Conservation (phyloP, 2,888 invertebrate species). For the Hedychridium roseum region DNA sequence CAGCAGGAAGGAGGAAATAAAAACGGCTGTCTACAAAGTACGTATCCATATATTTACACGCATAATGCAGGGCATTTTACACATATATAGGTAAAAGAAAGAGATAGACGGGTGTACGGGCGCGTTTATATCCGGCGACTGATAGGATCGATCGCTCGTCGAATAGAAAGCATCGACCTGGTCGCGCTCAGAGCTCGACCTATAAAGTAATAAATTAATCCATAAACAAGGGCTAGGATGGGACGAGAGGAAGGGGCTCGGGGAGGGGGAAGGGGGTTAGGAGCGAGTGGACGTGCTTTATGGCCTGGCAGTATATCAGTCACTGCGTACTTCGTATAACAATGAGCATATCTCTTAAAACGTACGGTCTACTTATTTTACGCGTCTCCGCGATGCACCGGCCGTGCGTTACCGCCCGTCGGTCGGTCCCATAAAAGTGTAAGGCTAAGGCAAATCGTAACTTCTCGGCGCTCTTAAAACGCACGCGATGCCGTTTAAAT, state of each 20-base stretch:
- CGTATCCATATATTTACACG: constrained; percentile 52
- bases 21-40: constrained; percentile 43
- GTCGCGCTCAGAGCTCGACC: constrained; percentile 15
- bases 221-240: constrained; percentile 28
- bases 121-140: constrained; percentile 39
- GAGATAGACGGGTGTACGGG: constrained; percentile 34
- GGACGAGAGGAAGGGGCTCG: constrained; percentile 4
- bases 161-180: constrained; percentile 23
- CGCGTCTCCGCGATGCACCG: constrained; percentile 33
- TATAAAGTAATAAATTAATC: constrained; percentile 51
- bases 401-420: constrained; percentile 34
- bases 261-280: constrained; percentile 23
- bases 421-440: constrained; percentile 24
- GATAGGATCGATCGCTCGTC: constrained; percentile 36
- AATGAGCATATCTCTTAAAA: constrained; percentile 32
- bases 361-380: constrained; percentile 37
- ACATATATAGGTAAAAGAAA: constrained; percentile 35
- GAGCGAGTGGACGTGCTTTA: constrained; percentile 41
- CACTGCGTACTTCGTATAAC: constrained; percentile 38
- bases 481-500: too few species aligned
- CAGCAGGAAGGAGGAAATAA: constrained; percentile 21
- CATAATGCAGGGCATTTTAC: constrained; percentile 37
- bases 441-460: constrained; percentile 18
- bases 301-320: constrained; percentile 45
- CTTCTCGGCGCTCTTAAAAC: constrained; percentile 9